Base-by-base conservation (phyloP, 1,140 invertebrate species). In the Cyphomyrmex costatus region DNA sequence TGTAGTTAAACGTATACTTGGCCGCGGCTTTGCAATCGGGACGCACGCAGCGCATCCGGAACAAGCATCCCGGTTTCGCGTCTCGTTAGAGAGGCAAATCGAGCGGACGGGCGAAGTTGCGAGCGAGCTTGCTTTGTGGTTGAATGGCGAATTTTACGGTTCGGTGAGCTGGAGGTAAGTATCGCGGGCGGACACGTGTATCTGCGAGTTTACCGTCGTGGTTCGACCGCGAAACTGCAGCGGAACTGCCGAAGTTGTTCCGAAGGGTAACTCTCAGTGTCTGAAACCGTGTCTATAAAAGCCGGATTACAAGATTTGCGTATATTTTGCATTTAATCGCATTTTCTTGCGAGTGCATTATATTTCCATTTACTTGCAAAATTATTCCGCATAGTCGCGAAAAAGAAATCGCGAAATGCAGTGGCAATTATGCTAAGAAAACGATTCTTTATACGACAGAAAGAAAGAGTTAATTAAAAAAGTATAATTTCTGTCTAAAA, bases 61-160 rank as follows among this genome's bases (percentile, higher is more conserved):
- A 12, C 42, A 46, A 70, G 56, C 56, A 61, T 49, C 33, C 51
- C 66, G 24, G 24, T 6, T 82, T 70, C 53, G 53, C 53, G 33
- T 83, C 79, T 83, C 79, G 79, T 83, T 74, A 74, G 53, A 58
- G 68, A 83, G 24, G 68, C 79, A 83, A 83, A 83, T 83, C 53
- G 79, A 82, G 68, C 36, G 68, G 79, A 83, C 36, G 66, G 19
- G 4, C 36, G 14, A 74, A 83, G 53, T 74, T 83, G 68, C 53
- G 53, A 74, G 36, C 49, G 66, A 82, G 53, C 68, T 80, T 80
- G 77, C 79, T 73, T 60, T 71, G 79, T 46, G 79, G 68, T 73
- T 27, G 79, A 74, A 73, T 73, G 51, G 51, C 66, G 68, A 73
- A 74, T 83, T 83, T 83, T 60, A 73, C 68, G 68, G 53, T 46